These are phyloP conservation scores for Entomobrya multifasciata DNA, from an alignment of 2,888 invertebrate genomes.

Conservation along the genomic window DNA sequence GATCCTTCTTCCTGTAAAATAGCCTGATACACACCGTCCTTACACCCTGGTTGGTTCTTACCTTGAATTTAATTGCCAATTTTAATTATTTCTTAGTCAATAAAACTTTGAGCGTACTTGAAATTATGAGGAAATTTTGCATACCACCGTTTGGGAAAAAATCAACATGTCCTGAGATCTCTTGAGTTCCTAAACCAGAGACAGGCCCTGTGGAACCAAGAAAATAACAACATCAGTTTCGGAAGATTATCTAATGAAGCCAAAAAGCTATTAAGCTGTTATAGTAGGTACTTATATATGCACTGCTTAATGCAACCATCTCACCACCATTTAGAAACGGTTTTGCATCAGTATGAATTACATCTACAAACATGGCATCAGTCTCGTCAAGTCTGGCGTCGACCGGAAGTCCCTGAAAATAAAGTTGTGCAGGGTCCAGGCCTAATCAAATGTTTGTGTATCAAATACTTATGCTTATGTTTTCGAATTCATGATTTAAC, in stretches of 20 bases:
- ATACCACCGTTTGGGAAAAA: conserved; percentile 94
- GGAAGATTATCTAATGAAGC: too few relatives aligned
- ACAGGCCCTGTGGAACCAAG: conserved; percentile 65
- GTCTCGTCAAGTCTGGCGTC: conserved; percentile 80
- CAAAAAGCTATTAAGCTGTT: too few relatives aligned
- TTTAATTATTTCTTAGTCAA: too few relatives aligned
- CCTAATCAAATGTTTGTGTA: conserved; percentile 76
- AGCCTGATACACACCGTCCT: conserved; percentile 84
- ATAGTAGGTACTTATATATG: conserved; percentile 57
- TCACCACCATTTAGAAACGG: conserved; percentile 80
- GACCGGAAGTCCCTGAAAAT: conserved; percentile 80
- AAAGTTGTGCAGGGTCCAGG: conserved; percentile 81
- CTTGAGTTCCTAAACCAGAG: conserved; percentile 88
- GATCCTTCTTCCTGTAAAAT: conserved; percentile 86
- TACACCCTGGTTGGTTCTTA: conserved; percentile 88
- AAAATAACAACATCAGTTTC: too few relatives aligned
- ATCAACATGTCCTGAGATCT: conserved; percentile 93
- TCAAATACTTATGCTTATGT: not conserved
- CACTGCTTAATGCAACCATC: conserved; percentile 50
- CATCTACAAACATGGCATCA: conserved; percentile 80
- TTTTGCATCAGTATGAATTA: conserved; percentile 80
- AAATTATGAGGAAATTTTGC: too few relatives aligned
- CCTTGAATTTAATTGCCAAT: too few relatives aligned
- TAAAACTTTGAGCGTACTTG: too few relatives aligned
- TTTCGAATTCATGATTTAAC: too few relatives aligned